Conservation (phyloP, 2,113 vertebrate genomes). For the Perca flavescens region DNA sequence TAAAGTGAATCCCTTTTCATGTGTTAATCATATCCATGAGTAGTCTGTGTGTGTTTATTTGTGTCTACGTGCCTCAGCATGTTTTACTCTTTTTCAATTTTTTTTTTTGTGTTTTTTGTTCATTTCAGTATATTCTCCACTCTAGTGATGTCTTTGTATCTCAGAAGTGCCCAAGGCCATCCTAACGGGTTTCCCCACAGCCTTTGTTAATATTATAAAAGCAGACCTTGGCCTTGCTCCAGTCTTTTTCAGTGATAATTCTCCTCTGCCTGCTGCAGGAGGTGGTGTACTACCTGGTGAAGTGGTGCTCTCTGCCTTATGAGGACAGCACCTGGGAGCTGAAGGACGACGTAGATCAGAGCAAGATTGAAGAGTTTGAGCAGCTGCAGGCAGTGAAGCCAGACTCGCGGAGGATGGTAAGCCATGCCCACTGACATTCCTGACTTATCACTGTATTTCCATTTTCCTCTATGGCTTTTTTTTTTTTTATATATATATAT, state of each 20-base stretch:
- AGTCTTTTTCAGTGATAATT: slow-evolving; percentile 68
- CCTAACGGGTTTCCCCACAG: slow-evolving; percentile 69
- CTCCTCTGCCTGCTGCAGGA: slow-evolving; percentile 84
- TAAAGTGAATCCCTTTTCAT: slow-evolving; percentile 74
- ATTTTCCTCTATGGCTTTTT: neutral
- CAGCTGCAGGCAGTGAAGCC: slow-evolving; percentile 93
- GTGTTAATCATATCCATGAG: slow-evolving; percentile 43
- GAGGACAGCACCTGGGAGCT: slow-evolving; percentile 99
- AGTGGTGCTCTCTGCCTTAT: slow-evolving; percentile 98
- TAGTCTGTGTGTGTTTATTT: slow-evolving; percentile 30
- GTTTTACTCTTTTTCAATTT: slow-evolving; percentile 28
- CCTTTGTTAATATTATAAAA: slow-evolving; percentile 72
- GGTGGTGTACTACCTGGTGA: slow-evolving; percentile 99
- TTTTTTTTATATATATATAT: too few relatives aligned
- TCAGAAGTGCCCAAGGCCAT: slow-evolving; percentile 74
- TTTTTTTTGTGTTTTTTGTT: slow-evolving; percentile 26
- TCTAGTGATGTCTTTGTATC: slow-evolving; percentile 67
- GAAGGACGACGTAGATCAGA: slow-evolving; percentile 97
- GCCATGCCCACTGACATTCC: slow-evolving; percentile 37
- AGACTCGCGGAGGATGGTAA: slow-evolving; percentile 92
- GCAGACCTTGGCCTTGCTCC: slow-evolving; percentile 57
- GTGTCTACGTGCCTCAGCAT: slow-evolving; percentile 27
- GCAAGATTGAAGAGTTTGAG: slow-evolving; percentile 99
- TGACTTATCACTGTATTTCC: neutral
- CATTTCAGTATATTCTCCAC: slow-evolving; percentile 51